Percentiles rank a stretch among this genome's conserved stretches.
These are phyloP conservation scores for Furnarius figulus DNA, from an alignment of 2,113 vertebrate species.

Conservation along the genomic window DNA sequence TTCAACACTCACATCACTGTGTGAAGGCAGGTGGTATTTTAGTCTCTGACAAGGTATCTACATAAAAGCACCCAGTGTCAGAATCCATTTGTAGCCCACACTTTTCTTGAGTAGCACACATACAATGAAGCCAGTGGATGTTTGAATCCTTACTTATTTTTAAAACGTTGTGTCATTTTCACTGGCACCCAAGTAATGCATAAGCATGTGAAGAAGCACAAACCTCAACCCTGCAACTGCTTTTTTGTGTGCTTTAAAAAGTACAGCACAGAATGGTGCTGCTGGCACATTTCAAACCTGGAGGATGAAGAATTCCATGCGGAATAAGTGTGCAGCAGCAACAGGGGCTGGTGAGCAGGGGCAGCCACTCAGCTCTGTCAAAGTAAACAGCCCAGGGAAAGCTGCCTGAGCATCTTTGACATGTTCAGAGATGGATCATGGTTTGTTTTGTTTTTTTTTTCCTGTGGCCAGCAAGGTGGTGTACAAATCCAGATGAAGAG, in stretches of 20 bases:
- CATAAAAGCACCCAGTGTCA: neutral
- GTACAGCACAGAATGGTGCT: neutral
- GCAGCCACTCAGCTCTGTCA: neutral
- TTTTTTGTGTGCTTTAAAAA: neutral
- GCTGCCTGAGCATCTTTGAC: neutral
- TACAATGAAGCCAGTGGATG: neutral
- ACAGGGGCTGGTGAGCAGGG: neutral
- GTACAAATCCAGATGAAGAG: neutral
- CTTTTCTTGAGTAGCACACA: neutral
- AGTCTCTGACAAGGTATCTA: neutral
- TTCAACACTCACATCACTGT: neutral
- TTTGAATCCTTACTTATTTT: neutral
- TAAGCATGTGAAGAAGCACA: neutral
- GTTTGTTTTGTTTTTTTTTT: too few species aligned
- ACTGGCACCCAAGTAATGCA: neutral
- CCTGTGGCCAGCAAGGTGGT: neutral
- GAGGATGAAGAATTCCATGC: neutral
- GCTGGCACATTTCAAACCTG: neutral
- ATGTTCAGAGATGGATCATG: neutral
- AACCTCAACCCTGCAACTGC: neutral
- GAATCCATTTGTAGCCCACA: neutral
- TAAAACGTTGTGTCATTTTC: neutral
- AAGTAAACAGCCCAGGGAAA: neutral
- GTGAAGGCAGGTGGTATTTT: neutral
- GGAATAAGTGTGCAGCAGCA: neutral